A percentile compares a stretch with the other conserved stretches of the same genome.
These are phyloP conservation scores for Numida meleagris DNA, from an alignment of 2,113 vertebrate species.

Conservation along the genomic window DNA sequence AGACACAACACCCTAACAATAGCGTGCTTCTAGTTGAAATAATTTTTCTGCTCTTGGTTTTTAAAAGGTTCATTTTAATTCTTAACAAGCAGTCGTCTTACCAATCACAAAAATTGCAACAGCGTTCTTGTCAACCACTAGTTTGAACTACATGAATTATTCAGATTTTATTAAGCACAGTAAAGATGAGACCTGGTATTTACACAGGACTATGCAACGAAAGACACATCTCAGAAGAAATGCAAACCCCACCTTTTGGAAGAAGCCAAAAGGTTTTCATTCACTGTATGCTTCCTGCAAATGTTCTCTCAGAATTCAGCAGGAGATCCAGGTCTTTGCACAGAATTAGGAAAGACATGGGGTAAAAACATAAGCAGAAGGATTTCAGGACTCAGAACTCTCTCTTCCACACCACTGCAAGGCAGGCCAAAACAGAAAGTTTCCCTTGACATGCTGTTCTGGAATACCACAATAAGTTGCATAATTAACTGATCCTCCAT, in stretches of 20 bases:
- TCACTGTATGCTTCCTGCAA: background rate
- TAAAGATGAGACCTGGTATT: background rate
- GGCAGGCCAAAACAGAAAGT: background rate
- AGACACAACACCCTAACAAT: background rate
- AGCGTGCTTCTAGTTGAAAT: background rate
- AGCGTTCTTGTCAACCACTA: background rate
- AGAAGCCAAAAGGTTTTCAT: background rate
- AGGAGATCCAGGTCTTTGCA: background rate
- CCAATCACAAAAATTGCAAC: background rate
- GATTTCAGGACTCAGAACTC: background rate
- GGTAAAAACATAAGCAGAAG: background rate
- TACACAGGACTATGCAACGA: background rate
- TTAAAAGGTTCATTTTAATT: background rate
- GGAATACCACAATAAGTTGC: background rate
- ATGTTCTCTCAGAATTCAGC: background rate
- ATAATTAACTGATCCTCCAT: background rate
- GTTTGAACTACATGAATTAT: background rate
- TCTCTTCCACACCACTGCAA: background rate
- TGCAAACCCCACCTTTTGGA: background rate
- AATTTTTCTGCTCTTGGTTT: background rate
- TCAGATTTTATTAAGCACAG: background rate
- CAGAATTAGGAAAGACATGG: background rate
- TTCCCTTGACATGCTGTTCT: background rate
- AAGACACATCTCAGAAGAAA: background rate
- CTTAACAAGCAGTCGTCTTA: background rate